Evolutionary conservation across 1,140 invertebrate species (phyloP), one percentile per base, ranked within the genome.

Genomic region (Zeugodacus cucurbitae): DNA sequence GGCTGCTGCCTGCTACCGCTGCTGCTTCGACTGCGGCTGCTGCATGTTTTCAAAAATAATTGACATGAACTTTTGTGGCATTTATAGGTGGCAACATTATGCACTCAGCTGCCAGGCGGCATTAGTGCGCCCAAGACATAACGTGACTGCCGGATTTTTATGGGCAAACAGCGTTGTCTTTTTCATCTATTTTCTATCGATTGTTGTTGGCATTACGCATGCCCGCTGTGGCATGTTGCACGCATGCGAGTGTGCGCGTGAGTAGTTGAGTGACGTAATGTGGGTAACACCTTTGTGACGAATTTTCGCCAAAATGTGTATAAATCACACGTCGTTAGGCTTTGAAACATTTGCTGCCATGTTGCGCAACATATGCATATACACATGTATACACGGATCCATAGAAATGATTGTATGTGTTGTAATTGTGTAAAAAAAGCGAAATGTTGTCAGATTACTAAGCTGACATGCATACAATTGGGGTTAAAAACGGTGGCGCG

Each of bases 31-130:
- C 34, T 70, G 67, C 34, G 11, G 32, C 34, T 37, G 34, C 37
- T 74, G 70, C 74, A 48, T 82, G 22, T 82, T 82, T 82, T 82
- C 74, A 41, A 82, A 82, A 82, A 82, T 82, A 82, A 82, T 82
- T 82, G 74, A 82, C 74, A 82, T 82, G 74, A 82, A 82, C 74
- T 82, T 82, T 82, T 82, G 74, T 82, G 74, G 74, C 74, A 82
- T 82, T 82, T 82, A 82, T 82, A 82, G 74, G 74, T 82, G 74
- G 74, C 74, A 82, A 82, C 74, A 82, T 82, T 82, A 82, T 82
- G 74, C 74, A 82, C 74, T 82, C 74, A 82, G 74, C 74, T 82
- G 74, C 74, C 74, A 82, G 41, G 22, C 17, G 22, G 74, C 41
- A 82, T 82, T 82, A 82, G 74, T 26, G 74, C 41, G 22, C n/a